Evolutionary conservation across 2,888 invertebrate genomes (phyloP).

Genomic region (Asteroscopus sphinx): DNA sequence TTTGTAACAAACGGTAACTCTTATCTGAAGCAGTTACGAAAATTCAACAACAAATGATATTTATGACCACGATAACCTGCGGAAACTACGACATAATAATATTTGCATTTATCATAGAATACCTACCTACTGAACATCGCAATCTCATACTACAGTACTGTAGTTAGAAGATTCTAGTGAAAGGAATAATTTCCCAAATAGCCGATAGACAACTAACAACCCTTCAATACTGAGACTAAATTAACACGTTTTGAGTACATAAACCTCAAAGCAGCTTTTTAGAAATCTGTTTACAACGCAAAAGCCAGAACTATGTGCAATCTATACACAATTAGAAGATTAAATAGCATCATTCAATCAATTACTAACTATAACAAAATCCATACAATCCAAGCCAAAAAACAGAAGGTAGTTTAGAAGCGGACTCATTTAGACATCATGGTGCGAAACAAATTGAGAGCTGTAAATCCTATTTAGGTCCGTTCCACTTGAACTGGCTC

Average conservation of each 20-base stretch:
- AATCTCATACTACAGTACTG: background rate
- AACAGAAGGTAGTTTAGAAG: constrained; percentile 19
- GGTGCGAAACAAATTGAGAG: constrained; percentile 57
- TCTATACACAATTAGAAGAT: background rate
- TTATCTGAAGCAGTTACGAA: background rate
- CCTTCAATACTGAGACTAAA: too few species aligned
- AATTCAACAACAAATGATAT: background rate
- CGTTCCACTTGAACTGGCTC: constrained; percentile 59
- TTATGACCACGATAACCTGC: background rate
- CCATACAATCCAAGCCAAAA: constrained; percentile 21
- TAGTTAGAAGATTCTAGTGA: too few species aligned
- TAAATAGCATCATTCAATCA: constrained; percentile 13
- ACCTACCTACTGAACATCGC: background rate
- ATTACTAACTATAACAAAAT: too few species aligned
- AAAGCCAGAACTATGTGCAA: constrained; percentile 4
- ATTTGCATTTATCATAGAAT: background rate
- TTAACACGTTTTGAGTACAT: background rate
- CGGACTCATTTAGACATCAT: constrained; percentile 38
- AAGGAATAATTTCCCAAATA: too few species aligned
- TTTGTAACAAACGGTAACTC: background rate
- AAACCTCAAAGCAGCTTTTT: background rate
- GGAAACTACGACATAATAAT: background rate
- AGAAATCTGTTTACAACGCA: constrained; percentile 1
- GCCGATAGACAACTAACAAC: too few species aligned
- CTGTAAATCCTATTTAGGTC: constrained; percentile 61